phyloP scores from a whole-genome alignment of 2,797 vertebrate genomes.

The Diplodus sargus region DNA sequence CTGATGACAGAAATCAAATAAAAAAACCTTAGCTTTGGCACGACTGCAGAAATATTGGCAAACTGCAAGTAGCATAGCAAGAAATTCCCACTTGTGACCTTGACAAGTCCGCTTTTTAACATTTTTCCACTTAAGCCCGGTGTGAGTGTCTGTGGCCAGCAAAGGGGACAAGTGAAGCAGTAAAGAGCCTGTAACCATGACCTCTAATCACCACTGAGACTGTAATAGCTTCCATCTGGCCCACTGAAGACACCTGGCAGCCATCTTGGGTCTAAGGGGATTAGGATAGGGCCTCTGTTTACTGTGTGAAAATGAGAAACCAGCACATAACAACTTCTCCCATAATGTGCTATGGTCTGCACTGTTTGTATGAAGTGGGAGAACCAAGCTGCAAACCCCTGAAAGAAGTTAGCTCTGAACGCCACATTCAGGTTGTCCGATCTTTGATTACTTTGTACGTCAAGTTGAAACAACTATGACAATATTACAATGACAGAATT shows the following conservation, averaged over 20 bases:
- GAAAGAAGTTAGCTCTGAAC: constrained; percentile 1
- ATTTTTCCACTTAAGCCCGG: constrained; percentile 54
- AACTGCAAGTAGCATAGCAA: constrained; percentile 38
- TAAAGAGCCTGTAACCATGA: constrained; percentile 82
- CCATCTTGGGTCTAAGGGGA: constrained; percentile 74
- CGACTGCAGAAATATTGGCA: constrained; percentile 10
- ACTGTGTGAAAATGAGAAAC: constrained; percentile 67
- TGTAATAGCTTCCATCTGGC: constrained; percentile 85
- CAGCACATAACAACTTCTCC: constrained; percentile 43
- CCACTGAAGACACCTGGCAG: constrained; percentile 77
- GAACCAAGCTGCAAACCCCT: constrained; percentile 6
- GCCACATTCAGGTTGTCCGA: not conserved
- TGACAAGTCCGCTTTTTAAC: constrained; percentile 58
- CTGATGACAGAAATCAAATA: not conserved
- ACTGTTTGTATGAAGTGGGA: constrained; percentile 25
- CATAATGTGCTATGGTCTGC: constrained; percentile 25
- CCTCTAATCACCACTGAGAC: constrained; percentile 81
- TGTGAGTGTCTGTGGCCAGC: constrained; percentile 67
- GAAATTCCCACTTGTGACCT: constrained; percentile 64
- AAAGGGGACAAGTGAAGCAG: constrained; percentile 78
- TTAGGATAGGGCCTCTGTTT: constrained; percentile 61
- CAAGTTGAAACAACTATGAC: not conserved
- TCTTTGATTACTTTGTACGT: not conserved
- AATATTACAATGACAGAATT: constrained; percentile 5
- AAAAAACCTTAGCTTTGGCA: constrained; percentile 16